phyloP scores from a whole-genome alignment of 1,140 invertebrate genomes.

The Plectrocnemia conspersa region DNA sequence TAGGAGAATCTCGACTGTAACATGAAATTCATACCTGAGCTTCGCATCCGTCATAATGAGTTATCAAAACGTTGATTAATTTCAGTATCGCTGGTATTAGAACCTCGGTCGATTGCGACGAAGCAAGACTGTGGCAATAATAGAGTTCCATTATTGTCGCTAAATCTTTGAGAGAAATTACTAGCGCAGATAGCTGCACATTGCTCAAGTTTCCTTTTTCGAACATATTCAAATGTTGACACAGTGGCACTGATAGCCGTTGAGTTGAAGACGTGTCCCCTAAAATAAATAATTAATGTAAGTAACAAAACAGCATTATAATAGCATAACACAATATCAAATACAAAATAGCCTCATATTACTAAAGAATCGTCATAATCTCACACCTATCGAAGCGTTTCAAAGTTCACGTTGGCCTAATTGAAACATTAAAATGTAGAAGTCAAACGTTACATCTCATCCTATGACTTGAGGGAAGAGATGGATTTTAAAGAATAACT shows the following conservation, averaged over 20 bases:
- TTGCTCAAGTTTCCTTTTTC: not conserved
- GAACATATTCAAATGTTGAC: not conserved
- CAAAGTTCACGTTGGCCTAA: constrained; percentile 40
- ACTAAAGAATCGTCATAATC: constrained; percentile 44
- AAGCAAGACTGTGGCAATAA: not conserved
- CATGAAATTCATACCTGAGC: too few species aligned
- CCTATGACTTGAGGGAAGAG: constrained; percentile 1
- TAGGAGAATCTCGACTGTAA: too few species aligned
- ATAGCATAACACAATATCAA: too few species aligned
- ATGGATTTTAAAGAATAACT: constrained; percentile 4
- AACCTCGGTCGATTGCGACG: not conserved
- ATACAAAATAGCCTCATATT: constrained; percentile 43
- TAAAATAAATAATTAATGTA: not conserved
- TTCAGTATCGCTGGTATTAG: not conserved
- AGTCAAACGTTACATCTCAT: constrained; percentile 8
- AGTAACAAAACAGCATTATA: not conserved
- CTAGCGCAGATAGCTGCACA: not conserved
- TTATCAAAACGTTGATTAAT: too few species aligned
- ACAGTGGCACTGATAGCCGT: not conserved
- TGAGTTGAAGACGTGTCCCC: not conserved
- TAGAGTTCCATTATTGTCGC: not conserved
- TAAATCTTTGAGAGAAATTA: constrained; percentile 1
- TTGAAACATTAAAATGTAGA: constrained; percentile 18
- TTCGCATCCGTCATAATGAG: too few species aligned
- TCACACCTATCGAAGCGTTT: constrained; percentile 32